Conservation (phyloP, 2,888 invertebrate species). For the Drosophila picticornis region DNA sequence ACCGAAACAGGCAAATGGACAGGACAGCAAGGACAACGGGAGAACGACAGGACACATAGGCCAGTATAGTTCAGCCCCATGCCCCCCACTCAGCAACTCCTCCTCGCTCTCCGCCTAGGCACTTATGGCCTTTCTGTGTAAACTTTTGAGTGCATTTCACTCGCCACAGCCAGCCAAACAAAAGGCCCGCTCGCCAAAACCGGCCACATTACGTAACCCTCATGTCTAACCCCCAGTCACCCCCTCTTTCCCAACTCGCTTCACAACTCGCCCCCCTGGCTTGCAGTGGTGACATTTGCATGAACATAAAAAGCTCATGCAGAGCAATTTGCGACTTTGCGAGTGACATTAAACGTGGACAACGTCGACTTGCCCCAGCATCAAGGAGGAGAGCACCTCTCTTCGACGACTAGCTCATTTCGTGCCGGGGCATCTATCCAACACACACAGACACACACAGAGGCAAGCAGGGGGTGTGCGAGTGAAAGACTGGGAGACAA, state of each 20-base stretch:
- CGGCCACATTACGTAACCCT: conserved; percentile 61
- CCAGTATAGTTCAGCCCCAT: not conserved
- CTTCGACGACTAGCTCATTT: conserved; percentile 46
- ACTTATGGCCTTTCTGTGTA: conserved; percentile 79
- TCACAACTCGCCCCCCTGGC: conserved; percentile 43
- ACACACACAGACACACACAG: conserved; percentile 7
- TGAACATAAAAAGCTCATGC: conserved; percentile 83
- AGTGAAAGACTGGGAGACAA: conserved; percentile 40
- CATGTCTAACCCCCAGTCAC: not conserved
- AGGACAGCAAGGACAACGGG: conserved; percentile 46
- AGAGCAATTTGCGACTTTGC: conserved; percentile 83
- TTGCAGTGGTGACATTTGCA: conserved; percentile 77
- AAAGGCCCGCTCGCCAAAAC: conserved; percentile 61
- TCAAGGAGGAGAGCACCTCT: conserved; percentile 30
- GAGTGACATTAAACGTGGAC: conserved; percentile 81
- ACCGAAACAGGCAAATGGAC: conserved; percentile 71
- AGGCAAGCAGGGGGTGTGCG: not conserved
- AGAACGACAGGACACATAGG: conserved; percentile 7
- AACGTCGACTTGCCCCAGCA: conserved; percentile 34
- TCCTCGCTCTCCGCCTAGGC: conserved; percentile 33
- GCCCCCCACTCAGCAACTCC: not conserved
- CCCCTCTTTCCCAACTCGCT: conserved; percentile 2
- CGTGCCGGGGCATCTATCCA: conserved; percentile 48
- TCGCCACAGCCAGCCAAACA: conserved; percentile 72
- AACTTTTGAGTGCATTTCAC: conserved; percentile 81